Conservation (phyloP, 2,888 invertebrate species). For the Choristoneura rosaceana region DNA sequence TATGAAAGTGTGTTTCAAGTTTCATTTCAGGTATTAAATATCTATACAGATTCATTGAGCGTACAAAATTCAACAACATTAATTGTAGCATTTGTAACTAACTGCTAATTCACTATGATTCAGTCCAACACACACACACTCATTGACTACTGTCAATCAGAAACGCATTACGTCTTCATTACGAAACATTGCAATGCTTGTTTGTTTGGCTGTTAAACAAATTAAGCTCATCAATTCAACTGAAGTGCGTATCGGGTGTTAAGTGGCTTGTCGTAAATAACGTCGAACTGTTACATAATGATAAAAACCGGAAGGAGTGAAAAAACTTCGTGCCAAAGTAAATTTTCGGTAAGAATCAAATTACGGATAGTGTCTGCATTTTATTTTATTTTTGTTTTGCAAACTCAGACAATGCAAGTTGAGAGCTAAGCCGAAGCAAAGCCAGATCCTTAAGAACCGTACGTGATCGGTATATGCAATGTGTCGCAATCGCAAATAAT, state of each 20-base stretch:
- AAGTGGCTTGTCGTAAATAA: slow-evolving; percentile 13
- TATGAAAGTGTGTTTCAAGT: no score
- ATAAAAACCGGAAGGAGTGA: slow-evolving; percentile 8
- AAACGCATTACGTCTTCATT: slow-evolving; percentile 39
- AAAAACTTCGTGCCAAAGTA: no score
- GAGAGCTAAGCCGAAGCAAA: slow-evolving; percentile 30
- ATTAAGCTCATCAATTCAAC: slow-evolving; percentile 20
- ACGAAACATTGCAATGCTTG: slow-evolving; percentile 24
- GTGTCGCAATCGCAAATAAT: slow-evolving; percentile 50
- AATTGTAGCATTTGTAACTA: slow-evolving; percentile 10
- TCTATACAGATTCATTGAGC: no score
- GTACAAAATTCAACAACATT: no score
- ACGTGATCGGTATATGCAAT: slow-evolving; percentile 56
- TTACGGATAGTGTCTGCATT: neutral
- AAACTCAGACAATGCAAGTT: slow-evolving; percentile 21
- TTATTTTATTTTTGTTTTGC: neutral
- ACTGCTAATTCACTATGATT: slow-evolving; percentile 39
- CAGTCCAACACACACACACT: slow-evolving; percentile 31
- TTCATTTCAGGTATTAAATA: no score
- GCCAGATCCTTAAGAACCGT: slow-evolving; percentile 42
- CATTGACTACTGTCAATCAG: slow-evolving; percentile 29
- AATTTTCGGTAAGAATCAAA: no score
- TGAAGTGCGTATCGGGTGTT: slow-evolving; percentile 10
- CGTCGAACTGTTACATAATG: neutral
- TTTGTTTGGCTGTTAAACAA: slow-evolving; percentile 31